phyloP scores from a whole-genome alignment of 2,113 vertebrate species.

The Lophotis ruficrista region DNA sequence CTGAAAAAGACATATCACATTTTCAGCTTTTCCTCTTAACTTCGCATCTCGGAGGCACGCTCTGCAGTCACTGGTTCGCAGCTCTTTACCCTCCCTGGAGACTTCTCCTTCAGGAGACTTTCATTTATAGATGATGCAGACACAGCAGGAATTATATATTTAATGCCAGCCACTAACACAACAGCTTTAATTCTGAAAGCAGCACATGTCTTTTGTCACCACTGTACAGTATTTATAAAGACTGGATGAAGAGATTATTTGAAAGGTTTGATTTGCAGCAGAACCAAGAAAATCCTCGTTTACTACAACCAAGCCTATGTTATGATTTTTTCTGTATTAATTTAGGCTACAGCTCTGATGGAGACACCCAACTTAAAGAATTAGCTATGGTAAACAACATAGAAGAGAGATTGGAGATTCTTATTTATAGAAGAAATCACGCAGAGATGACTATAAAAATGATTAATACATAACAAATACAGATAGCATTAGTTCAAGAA shows the following conservation, averaged over 20 bases:
- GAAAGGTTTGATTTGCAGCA: neutral
- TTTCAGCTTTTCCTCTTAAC: constrained; percentile 49
- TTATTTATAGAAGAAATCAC: constrained; percentile 36
- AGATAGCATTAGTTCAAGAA: neutral
- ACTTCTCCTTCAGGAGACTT: constrained; percentile 1
- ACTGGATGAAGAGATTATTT: neutral
- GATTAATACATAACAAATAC: neutral
- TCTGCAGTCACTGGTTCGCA: neutral
- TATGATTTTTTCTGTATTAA: neutral
- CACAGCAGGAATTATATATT: constrained; percentile 21
- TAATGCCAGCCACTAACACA: neutral
- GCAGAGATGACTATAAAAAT: neutral
- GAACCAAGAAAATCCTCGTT: constrained; percentile 18
- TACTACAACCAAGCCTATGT: neutral
- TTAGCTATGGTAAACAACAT: constrained; percentile 1
- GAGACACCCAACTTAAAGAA: neutral
- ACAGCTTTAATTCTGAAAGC: constrained; percentile 17
- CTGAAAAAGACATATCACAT: constrained; percentile 43
- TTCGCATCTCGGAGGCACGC: neutral
- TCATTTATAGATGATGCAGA: constrained; percentile 29
- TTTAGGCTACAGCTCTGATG: neutral
- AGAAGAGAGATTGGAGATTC: neutral
- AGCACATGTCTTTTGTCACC: constrained; percentile 20
- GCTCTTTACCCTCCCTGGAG: constrained; percentile 25
- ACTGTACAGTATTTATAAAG: neutral